A percentile compares a stretch with the other conserved stretches of the same genome.
Evolutionary conservation across 2,113 vertebrate genomes (phyloP).

Genomic region (Chionis minor): DNA sequence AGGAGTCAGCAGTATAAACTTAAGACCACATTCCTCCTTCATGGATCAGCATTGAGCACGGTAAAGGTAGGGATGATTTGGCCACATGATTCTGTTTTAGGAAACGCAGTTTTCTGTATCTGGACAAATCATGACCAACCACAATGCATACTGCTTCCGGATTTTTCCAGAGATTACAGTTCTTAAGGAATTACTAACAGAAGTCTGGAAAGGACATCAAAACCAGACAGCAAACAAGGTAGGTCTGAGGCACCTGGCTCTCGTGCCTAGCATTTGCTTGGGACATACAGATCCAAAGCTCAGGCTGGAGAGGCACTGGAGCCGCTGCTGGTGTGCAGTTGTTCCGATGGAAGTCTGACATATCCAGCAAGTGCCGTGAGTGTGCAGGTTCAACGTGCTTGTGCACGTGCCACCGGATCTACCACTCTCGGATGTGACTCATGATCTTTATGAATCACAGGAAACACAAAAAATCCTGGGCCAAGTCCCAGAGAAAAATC

Average conservation of each 20-base stretch:
- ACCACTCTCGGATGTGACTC: not conserved
- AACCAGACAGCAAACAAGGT: not conserved
- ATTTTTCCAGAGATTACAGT: not conserved
- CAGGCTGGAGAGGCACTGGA: not conserved
- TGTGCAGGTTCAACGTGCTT: fast-evolving
- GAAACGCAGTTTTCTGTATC: not conserved
- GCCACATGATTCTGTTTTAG: not conserved
- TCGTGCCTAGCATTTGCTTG: not conserved
- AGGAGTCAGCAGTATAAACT: not conserved
- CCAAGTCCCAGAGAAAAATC: not conserved
- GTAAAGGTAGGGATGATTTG: not conserved
- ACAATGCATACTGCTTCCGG: not conserved
- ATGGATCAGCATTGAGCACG: not conserved
- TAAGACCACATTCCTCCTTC: not conserved
- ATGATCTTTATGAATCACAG: not conserved
- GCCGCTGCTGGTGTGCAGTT: not conserved
- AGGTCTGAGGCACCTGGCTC: not conserved
- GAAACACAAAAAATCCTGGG: not conserved
- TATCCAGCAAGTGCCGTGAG: fast-evolving
- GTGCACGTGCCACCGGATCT: fast-evolving
- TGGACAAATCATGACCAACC: not conserved
- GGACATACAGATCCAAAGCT: not conserved
- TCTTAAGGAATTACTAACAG: not conserved
- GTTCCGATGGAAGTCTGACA: not conserved
- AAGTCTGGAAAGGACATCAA: not conserved